These are phyloP conservation scores for Champsocephalus gunnari DNA, from an alignment of 2,797 vertebrate species.

Conservation along the genomic window DNA sequence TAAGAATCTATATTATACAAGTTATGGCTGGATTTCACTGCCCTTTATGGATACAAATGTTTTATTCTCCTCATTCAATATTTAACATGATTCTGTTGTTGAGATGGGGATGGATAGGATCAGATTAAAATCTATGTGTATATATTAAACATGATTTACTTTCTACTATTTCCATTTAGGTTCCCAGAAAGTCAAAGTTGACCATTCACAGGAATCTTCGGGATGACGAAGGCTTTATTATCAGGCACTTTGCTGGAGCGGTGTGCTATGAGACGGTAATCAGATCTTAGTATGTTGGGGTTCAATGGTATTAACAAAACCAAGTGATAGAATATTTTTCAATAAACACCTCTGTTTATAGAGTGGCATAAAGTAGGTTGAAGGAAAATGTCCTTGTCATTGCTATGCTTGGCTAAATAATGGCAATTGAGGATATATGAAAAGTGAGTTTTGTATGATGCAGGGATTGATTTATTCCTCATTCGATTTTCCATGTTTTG, in stretches of 20 bases:
- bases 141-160: conserved; percentile 20
- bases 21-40: background rate
- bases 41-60: conserved; percentile 1
- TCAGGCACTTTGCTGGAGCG: conserved; percentile 97
- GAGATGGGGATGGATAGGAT: conserved; percentile 12
- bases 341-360: no score
- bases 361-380: no score
- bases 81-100: conserved; percentile 17
- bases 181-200: conserved; percentile 97
- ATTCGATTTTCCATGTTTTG: background rate
- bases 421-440: background rate
- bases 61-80: conserved; percentile 13
- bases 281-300: background rate
- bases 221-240: conserved; percentile 97
- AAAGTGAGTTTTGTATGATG: background rate
- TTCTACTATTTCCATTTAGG: conserved; percentile 79
- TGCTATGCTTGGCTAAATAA: no score
- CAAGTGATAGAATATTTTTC: background rate
- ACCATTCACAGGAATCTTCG: conserved; percentile 94
- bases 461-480: background rate
- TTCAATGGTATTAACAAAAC: background rate
- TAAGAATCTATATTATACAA: background rate
- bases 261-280: conserved; percentile 99
- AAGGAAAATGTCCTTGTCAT: no score
- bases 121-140: conserved; percentile 23